phyloP scores from a whole-genome alignment of 1,140 invertebrate species.

The Prorops nasuta region DNA sequence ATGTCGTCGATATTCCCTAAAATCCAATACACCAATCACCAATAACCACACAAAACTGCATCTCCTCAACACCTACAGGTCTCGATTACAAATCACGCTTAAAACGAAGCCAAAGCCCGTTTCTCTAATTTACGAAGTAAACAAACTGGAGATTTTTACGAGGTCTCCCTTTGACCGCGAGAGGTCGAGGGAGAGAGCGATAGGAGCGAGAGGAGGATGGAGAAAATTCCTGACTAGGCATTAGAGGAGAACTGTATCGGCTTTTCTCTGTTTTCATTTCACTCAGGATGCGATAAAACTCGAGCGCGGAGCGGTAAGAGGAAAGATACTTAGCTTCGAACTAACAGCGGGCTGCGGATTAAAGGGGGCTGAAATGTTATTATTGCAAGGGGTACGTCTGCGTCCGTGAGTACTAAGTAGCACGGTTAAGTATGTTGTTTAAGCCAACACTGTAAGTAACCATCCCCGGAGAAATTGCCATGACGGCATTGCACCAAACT shows the following conservation, averaged over 20 bases:
- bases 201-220: background rate
- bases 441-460: constrained; percentile 55
- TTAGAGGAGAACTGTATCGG: constrained; percentile 38
- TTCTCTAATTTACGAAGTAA: too few relatives aligned
- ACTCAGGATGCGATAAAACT: constrained; percentile 12
- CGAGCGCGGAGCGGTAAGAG: constrained; percentile 11
- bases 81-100: too few relatives aligned
- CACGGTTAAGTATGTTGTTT: constrained; percentile 57
- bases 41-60: too few relatives aligned
- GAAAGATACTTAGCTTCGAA: constrained; percentile 36
- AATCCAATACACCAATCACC: too few relatives aligned
- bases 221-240: constrained; percentile 25
- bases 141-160: too few relatives aligned
- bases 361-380: constrained; percentile 56
- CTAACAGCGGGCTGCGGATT: constrained; percentile 48
- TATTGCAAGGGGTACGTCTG: constrained; percentile 54
- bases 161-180: background rate
- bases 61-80: too few relatives aligned
- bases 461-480: constrained; percentile 46
- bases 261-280: constrained; percentile 48
- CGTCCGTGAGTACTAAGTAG: constrained; percentile 50
- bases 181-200: background rate
- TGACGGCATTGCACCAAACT: constrained; percentile 31
- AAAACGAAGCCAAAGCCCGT: too few relatives aligned
- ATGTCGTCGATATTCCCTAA: constrained; percentile 2